Evolutionary conservation across 2,888 invertebrate genomes (phyloP), one percentile per base, ranked within the genome.

Genomic region (Biston betularia): DNA sequence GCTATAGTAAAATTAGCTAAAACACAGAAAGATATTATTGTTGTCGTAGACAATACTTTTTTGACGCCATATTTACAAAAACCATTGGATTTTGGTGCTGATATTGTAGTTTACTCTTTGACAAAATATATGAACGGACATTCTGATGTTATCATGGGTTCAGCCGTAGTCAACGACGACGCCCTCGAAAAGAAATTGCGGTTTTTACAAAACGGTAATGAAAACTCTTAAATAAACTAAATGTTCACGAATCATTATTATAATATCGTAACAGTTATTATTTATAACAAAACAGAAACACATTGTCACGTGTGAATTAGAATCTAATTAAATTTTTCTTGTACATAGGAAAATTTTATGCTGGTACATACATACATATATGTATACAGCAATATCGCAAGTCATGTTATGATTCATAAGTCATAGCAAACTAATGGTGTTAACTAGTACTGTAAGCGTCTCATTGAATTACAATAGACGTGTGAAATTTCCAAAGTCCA

Each of bases 61-160:
- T 94, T 98, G 75, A 97, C 98, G 0, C 95, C 98, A 1, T 98
- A 98, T 83, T 96, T 98, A 74, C 98, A 99, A 96, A 95, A 96
- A 67, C 99, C 99, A 0, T 88, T 99, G 62, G 96, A 96, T 34
- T 94, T 98, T 44, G 99, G 99, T 0, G 99, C 98, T 0, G 99
- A 99, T 87, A 92, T 99, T 62, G 97, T 96, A 1, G 92, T 98
- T 77, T 98, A 99, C 89, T 99, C 99, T 0, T 83, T 99, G 62
- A 98, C 99, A 0, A 99, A 99, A 90, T 99, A 99, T 85, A 97
- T 99, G 96, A 99, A 99, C 89, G 99, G 99, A 0, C 99, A 99
- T 90, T 96, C 98, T 0, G 99, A 99, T 92, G 97, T 98, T 24
- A 96, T 99, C 7, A 99, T 99, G 99, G 99, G 99, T 2, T 97